Base-by-base conservation (phyloP, 2,797 vertebrate genomes). In the Rhinophrynus dorsalis region DNA sequence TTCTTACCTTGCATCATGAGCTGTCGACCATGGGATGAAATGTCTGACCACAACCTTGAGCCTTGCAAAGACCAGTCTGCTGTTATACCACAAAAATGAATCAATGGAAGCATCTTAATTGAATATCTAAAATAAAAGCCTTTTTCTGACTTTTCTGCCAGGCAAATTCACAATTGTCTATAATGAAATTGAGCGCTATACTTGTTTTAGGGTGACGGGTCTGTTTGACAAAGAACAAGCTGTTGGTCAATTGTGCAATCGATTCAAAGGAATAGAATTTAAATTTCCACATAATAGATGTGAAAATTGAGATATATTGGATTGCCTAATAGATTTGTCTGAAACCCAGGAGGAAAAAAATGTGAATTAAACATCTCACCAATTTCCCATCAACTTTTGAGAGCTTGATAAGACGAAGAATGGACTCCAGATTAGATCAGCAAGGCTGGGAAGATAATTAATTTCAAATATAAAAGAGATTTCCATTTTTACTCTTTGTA, bases 261-360 rank as follows among this genome's bases (percentile, higher is more conserved):
- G n/a, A 38, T 38, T 38, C 35, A 38, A 15, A 42, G n/a, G n/a
- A n/a, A 27, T 24, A 51, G 20, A 55, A 45, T 54, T 44, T 44
- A 66, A 54, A 56, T 27, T 44, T 56, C 37, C 55, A 45, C 55
- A 55, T 45, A 66, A 44, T 32, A n/a, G 56, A 20, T 23, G 18
- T 66, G 38, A 50, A 55, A 37, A 57, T 57, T 33, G 26, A 45
- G 20, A 32, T 45, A 38, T 37, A 68, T 40, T 33, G 56, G 32
- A 51, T 42, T 17, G 35, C 35, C 2, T 35, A 27, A 48, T n/a
- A 33, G 29, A 35, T 24, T 26, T 40, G 32, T 7, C 12, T 1
- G 12, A 50, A 57, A 58, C 33, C 20, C 23, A 40, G 23, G 38
- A 58, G 21, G 65, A 15, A 38, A 29, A 50, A 40, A 21, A 30